These are phyloP conservation scores for Ceraclea dissimilis DNA, from an alignment of 2,888 invertebrate species.

Conservation along the genomic window DNA sequence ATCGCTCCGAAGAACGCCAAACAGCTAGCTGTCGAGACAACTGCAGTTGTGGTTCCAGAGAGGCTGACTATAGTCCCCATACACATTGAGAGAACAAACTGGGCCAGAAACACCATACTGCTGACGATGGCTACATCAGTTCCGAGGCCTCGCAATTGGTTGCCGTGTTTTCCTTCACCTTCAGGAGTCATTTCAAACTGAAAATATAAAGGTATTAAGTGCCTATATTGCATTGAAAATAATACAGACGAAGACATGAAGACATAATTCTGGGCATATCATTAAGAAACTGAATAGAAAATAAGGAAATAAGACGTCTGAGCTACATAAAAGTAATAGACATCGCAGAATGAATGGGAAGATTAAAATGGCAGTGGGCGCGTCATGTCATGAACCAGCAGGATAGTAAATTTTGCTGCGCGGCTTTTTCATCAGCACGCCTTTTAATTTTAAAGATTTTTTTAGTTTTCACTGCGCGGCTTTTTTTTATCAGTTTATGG, in stretches of 20 bases:
- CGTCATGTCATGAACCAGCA: too few species aligned
- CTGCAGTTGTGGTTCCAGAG: conserved; percentile 80
- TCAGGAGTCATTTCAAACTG: conserved; percentile 54
- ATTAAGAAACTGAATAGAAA: too few species aligned
- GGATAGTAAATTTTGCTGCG: too few species aligned
- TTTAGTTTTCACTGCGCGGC: too few species aligned
- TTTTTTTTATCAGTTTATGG: too few species aligned
- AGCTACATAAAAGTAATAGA: too few species aligned
- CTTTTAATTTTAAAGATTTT: too few species aligned
- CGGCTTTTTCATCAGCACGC: too few species aligned
- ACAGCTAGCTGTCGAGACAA: conserved; percentile 77
- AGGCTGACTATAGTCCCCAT: conserved; percentile 78
- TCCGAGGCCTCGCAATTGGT: conserved; percentile 78
- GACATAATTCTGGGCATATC: neutral
- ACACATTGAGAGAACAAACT: conserved; percentile 80
- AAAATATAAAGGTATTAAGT: conserved; percentile 28
- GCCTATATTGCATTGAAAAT: too few species aligned
- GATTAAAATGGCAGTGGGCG: too few species aligned
- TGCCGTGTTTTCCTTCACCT: conserved; percentile 49
- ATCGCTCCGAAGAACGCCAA: conserved; percentile 80
- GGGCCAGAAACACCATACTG: conserved; percentile 93
- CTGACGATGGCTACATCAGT: conserved; percentile 93
- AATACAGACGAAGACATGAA: neutral
- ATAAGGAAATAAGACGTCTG: too few species aligned
- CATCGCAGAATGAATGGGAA: too few species aligned